Evolutionary conservation across 1,140 invertebrate genomes (phyloP).

Genomic region (Drosophila athabasca): DNA sequence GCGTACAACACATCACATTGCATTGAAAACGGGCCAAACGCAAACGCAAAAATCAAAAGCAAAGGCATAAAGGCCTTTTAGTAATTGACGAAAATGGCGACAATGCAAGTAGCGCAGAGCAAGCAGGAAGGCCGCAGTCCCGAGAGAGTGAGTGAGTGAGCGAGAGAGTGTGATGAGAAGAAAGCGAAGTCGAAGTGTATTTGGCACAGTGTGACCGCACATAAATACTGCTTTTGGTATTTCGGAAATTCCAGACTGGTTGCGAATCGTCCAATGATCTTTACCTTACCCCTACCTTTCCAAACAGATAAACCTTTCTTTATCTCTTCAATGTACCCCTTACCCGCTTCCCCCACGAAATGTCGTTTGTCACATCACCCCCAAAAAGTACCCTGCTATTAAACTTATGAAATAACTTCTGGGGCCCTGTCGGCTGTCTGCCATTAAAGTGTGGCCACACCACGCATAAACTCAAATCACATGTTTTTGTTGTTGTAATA

Average conservation of each 20-base stretch:
- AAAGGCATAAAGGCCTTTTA: slow-evolving; percentile 62
- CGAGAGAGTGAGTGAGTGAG: slow-evolving; percentile 26
- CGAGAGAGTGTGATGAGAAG: slow-evolving; percentile 29
- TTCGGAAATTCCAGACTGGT: not conserved
- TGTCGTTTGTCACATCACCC: no score
- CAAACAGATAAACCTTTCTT: not conserved
- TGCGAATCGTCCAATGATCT: slow-evolving; percentile 3
- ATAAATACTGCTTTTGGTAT: slow-evolving; percentile 52
- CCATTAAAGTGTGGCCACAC: slow-evolving; percentile 50
- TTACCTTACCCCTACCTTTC: no score
- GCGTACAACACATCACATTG: slow-evolving; percentile 26
- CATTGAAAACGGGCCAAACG: slow-evolving; percentile 4
- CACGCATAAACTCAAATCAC: slow-evolving; percentile 55
- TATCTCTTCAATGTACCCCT: no score
- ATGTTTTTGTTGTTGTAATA: slow-evolving; percentile 63
- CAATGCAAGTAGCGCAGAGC: slow-evolving; percentile 61
- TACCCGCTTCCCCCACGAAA: not conserved
- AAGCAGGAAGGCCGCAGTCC: slow-evolving; percentile 34
- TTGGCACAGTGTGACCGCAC: slow-evolving; percentile 72
- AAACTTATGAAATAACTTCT: no score
- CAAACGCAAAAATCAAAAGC: slow-evolving; percentile 36
- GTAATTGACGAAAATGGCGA: slow-evolving; percentile 82
- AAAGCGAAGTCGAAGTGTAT: slow-evolving; percentile 67
- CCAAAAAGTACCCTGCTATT: not conserved
- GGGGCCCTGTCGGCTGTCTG: not conserved